A percentile compares a stretch with the other conserved stretches of the same genome.
Conservation (phyloP, 2,113 vertebrate genomes). For the Phylloscopus trochilus region DNA sequence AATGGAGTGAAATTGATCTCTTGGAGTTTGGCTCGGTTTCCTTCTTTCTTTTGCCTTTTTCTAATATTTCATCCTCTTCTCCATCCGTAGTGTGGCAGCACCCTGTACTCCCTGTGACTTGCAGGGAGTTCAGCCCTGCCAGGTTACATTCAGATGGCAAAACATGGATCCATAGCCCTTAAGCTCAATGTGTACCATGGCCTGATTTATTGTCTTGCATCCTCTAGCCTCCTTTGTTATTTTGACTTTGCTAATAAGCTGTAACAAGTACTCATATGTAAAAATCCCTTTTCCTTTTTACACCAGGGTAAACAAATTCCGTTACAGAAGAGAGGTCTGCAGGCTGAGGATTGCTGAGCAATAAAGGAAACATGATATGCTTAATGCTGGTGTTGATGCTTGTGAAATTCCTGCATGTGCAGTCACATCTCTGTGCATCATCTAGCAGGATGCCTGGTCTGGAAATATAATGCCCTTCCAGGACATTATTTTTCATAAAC, state of each 20-base stretch:
- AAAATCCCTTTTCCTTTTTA: constrained; percentile 49
- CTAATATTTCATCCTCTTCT: background rate
- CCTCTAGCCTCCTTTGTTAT: constrained; percentile 11
- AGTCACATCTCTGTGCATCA: constrained; percentile 16
- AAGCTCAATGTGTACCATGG: background rate
- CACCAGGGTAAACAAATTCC: constrained; percentile 51
- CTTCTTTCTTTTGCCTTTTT: background rate
- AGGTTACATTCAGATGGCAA: background rate
- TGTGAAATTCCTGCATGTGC: constrained; percentile 46
- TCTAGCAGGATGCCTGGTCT: constrained; percentile 25
- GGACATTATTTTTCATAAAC: constrained; percentile 36
- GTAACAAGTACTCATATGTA: background rate
- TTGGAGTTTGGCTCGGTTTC: background rate
- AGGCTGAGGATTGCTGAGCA: constrained; percentile 53
- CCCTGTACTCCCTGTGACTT: background rate
- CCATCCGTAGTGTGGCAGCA: background rate
- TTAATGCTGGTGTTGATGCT: constrained; percentile 18
- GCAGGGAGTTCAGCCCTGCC: background rate
- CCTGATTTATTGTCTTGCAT: constrained; percentile 48
- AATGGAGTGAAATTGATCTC: background rate
- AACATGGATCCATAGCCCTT: background rate
- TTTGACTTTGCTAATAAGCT: constrained; percentile 27
- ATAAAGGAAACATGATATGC: constrained; percentile 31
- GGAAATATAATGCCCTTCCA: constrained; percentile 34
- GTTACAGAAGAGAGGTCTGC: background rate